A percentile compares a stretch with the other conserved stretches of the same genome.
phyloP scores from a whole-genome alignment of 1,140 invertebrate genomes.

The Hycleus cichorii region DNA sequence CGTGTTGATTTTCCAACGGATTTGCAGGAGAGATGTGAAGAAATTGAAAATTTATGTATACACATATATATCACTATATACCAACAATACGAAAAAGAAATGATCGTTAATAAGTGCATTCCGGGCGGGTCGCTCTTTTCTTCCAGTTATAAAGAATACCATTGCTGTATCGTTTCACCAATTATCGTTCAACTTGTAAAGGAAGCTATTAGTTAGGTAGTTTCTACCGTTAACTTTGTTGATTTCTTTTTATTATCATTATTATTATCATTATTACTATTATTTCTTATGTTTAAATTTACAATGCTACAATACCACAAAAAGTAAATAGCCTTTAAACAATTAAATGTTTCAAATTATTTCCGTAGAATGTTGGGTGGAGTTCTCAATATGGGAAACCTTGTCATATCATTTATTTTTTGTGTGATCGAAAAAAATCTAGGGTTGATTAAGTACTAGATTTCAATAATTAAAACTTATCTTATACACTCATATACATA shows the following conservation, averaged over 20 bases:
- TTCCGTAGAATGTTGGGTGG: constrained; percentile 12
- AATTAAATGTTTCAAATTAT: constrained; percentile 13
- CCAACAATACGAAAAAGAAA: no score
- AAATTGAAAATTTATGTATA: no score
- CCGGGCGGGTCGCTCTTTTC: constrained; percentile 2
- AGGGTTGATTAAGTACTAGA: no score
- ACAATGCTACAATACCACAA: constrained; percentile 4
- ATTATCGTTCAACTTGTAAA: constrained; percentile 13
- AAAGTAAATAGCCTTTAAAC: constrained; percentile 12
- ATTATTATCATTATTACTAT: no score
- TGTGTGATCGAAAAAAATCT: no score
- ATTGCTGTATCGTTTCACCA: constrained; percentile 10
- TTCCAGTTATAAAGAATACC: constrained; percentile 1
- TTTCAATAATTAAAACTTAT: no score
- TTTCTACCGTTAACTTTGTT: constrained; percentile 11
- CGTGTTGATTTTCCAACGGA: no score
- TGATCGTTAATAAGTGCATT: neutral
- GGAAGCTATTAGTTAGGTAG: constrained; percentile 15
- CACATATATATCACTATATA: no score
- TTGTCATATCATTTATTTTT: neutral
- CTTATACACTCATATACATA: no score
- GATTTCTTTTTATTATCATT: constrained; percentile 1
- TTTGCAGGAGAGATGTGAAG: no score
- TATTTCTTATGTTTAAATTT: neutral
- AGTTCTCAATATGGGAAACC: neutral